Conservation (phyloP, 30 jellyfish, hydroid and myxozoan genomes). For the Haliclystus octoradiatus region DNA sequence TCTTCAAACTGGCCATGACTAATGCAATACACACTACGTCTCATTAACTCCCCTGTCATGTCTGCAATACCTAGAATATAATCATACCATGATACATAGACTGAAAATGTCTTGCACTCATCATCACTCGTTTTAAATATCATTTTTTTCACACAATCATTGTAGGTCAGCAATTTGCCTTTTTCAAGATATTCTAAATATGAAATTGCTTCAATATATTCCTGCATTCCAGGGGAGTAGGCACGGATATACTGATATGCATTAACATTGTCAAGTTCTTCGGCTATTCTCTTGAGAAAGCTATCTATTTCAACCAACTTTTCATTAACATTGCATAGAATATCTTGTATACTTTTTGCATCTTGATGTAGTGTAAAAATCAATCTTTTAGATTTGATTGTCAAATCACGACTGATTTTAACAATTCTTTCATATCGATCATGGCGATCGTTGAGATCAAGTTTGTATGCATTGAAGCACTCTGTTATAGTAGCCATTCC, state of each 20-base stretch:
- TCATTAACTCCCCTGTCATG: slow-evolving; percentile 89
- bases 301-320: slow-evolving; percentile 19
- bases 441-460: slow-evolving; percentile 42
- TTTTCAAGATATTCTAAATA: slow-evolving; percentile 33
- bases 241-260: slow-evolving; percentile 50
- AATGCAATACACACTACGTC: slow-evolving; percentile 44
- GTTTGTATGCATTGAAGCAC: slow-evolving; percentile 22
- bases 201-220: slow-evolving; percentile 77
- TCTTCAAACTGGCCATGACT: slow-evolving; percentile 46
- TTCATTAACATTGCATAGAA: slow-evolving; percentile 25
- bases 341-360: slow-evolving; percentile 21
- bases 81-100: slow-evolving; percentile 39
- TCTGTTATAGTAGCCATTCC: background rate
- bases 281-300: slow-evolving; percentile 22
- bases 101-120: background rate
- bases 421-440: slow-evolving; percentile 64
- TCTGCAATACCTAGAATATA: slow-evolving; percentile 83
- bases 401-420: slow-evolving; percentile 59
- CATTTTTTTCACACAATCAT: slow-evolving; percentile 22
- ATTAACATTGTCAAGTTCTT: slow-evolving; percentile 47
- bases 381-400: slow-evolving; percentile 52
- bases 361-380: slow-evolving; percentile 49
- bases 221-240: slow-evolving; percentile 70
- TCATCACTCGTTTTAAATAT: slow-evolving; percentile 1
- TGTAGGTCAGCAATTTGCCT: slow-evolving; percentile 25